Evolutionary conservation across 2,797 vertebrate species (phyloP).

Genomic region (Micrastur ruficollis): DNA sequence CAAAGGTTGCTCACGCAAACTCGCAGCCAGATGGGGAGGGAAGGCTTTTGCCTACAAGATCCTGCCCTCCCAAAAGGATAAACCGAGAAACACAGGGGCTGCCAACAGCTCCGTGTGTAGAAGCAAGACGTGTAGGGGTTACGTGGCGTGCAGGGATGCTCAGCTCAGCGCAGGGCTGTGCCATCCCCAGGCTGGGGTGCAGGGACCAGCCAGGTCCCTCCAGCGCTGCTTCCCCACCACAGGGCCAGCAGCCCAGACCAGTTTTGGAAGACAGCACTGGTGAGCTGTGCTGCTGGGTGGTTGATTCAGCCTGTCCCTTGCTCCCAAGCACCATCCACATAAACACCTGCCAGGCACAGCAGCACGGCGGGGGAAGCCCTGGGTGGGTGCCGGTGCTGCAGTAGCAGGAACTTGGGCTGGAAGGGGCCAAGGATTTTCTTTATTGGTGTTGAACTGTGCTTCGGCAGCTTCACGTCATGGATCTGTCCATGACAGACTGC

Average conservation of each 20-base stretch:
- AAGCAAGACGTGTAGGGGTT: background rate
- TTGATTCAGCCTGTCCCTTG: background rate
- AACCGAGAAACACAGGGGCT: background rate
- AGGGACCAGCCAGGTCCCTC: background rate
- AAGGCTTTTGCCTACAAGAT: background rate
- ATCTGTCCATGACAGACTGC: rapidly evolving
- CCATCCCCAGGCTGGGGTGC: background rate
- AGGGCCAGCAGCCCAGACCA: background rate
- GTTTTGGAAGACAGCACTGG: background rate
- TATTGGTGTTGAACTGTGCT: background rate
- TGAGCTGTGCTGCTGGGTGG: background rate
- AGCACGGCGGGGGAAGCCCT: background rate
- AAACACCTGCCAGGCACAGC: background rate
- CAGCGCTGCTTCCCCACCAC: background rate
- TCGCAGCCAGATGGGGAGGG: background rate
- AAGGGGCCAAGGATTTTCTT: background rate
- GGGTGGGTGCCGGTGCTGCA: rapidly evolving
- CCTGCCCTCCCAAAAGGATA: background rate
- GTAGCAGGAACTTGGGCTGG: background rate
- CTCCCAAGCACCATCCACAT: background rate
- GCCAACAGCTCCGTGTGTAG: background rate
- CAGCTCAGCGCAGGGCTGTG: background rate
- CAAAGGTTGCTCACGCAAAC: background rate
- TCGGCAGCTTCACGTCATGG: background rate
- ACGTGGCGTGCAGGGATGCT: background rate